phyloP scores from a whole-genome alignment of 1,140 invertebrate species.

The Zophobas morio region DNA sequence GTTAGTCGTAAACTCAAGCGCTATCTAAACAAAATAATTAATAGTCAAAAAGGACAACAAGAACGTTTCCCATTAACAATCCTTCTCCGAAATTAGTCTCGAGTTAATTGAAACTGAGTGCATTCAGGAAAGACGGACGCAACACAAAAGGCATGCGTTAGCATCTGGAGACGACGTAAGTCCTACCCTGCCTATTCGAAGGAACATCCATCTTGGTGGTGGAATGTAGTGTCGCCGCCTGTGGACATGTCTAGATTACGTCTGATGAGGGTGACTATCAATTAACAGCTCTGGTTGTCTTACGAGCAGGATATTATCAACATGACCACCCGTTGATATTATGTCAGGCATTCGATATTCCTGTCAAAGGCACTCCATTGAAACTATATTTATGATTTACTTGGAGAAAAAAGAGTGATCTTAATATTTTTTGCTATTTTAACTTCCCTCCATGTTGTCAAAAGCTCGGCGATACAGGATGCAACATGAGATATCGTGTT shows the following conservation, averaged over 20 bases:
- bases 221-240: constrained; percentile 47
- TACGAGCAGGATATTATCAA: constrained; percentile 43
- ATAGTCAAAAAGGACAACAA: constrained; percentile 27
- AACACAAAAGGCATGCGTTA: constrained; percentile 40
- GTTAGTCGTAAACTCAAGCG: too few species aligned
- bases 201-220: constrained; percentile 43
- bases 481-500: too few species aligned
- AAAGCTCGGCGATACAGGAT: too few species aligned
- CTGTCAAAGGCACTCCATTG: constrained; percentile 1
- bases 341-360: constrained; percentile 10
- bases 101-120: constrained; percentile 42
- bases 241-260: constrained; percentile 48
- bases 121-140: constrained; percentile 31
- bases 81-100: constrained; percentile 22
- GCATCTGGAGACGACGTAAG: constrained; percentile 44
- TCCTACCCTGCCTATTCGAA: constrained; percentile 32
- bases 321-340: constrained; percentile 47
- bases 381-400: constrained; percentile 1
- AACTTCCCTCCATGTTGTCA: too few species aligned
- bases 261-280: constrained; percentile 51
- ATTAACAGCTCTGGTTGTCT: constrained; percentile 46
- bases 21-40: constrained; percentile 1
- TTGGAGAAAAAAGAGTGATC: too few species aligned
- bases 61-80: constrained; percentile 23
- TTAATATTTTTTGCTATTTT: too few species aligned